Evolutionary conservation across 2,888 invertebrate species (phyloP), one percentile per base, ranked within the genome.

Genomic region (Chydorus sphaericus): DNA sequence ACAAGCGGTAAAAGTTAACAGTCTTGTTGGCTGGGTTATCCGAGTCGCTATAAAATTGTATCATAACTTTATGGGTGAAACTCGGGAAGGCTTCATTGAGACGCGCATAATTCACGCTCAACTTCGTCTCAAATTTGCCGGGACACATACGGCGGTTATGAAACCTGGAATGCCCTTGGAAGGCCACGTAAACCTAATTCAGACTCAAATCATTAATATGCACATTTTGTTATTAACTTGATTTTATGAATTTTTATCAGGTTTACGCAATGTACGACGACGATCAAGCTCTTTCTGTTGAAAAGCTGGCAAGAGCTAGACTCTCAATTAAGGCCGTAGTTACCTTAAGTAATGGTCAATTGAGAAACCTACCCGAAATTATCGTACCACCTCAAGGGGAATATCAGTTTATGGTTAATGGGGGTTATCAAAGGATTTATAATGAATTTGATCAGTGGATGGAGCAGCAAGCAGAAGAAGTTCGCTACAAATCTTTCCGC

Each of bases 81-180:
- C 29, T 20, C 33, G 73, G 3, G 29, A n/a, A 5, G 54, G 65
- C 2, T 72, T 64, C 61, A 70, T 73, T 33, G 69, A 71, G 57
- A 71, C 75, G 0, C 66, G 73, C 50, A 68, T 77, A 16, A 72
- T 73, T 59, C 68, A 69, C 56, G 69, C 71, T 29, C 65, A 67
- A 14, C 62, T 74, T 16, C 67, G 67, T 55, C 64, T 77, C 3
- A 65, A 67, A 56, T 74, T 76, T 63, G 66, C 77, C 2, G 75
- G 75, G 2, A 67, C 71, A 29, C 64, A 65, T 26, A 71, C 75
- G 2, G 66, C 73, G 57, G 69, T 75, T 36, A 77, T 76, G 64
- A 76, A 75, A 62, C 76, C 77, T 8, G 71, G 73, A 53, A 69
- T 74, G 62, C 70, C 72, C 1, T 70, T 76, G 61, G 68, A 69